Base-by-base conservation (phyloP, 64 coral and sea anemone genomes). In the Astreopora myriophthalma region DNA sequence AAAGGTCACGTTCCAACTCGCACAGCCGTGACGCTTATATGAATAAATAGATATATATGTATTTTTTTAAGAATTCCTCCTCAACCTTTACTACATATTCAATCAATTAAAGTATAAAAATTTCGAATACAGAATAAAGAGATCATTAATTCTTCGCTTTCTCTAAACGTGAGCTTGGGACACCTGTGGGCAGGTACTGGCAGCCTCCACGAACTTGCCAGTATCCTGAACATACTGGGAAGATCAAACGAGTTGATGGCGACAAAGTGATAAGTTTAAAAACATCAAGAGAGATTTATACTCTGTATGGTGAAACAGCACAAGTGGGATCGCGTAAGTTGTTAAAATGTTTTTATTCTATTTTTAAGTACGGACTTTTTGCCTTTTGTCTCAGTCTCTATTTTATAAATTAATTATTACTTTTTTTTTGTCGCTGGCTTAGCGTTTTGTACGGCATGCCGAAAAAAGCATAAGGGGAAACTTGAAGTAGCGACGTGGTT, bases 171-270 rank as follows among this genome's bases (percentile, higher is more conserved):
- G n/a, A n/a, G n/a, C n/a, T n/a, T n/a, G n/a, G n/a, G n/a, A n/a
- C n/a, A n/a, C n/a, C n/a, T n/a, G n/a, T n/a, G n/a, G n/a, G n/a
- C n/a, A n/a, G n/a, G n/a, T n/a, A n/a, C n/a, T n/a, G n/a, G n/a
- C n/a, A n/a, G n/a, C n/a, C n/a, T n/a, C n/a, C n/a, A n/a, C n/a
- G n/a, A n/a, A n/a, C n/a, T n/a, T n/a, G n/a, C n/a, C n/a, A n/a
- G n/a, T n/a, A 75, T 55, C 86, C 48, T 44, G 19, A 34, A 73
- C 69, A 75, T 60, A 72, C 42, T 26, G 85, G 85, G 23, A 89
- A 89, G 58, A 76, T 37, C 1, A 89, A 70, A 46, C 71, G 51
- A 70, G 85, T 74, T 1, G 68, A 70, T 36, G 37, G 58, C 3
- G 38, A 24, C 24, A 22, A 12, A 34, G 27, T 75, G 2, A 88